Base-by-base conservation (phyloP, 2,888 invertebrate genomes). In the Andrena camellia region DNA sequence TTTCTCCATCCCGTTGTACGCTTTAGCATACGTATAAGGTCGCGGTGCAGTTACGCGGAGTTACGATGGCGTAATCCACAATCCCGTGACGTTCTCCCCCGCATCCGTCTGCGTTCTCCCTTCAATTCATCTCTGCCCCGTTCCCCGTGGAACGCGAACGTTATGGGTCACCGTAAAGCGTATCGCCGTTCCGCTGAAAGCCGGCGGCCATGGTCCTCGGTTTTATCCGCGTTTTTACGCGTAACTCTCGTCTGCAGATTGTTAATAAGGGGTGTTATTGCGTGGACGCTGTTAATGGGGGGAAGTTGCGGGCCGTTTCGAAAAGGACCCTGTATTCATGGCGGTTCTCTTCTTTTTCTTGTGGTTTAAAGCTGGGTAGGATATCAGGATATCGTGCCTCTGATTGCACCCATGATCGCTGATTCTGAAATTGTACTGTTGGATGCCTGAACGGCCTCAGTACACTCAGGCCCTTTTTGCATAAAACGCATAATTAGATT, bases 131-230 rank as follows among this genome's bases (percentile, higher is more conserved):
- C 81, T 70, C 78, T 1, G 33, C n/a, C 17, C 73, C 60, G 66
- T 62, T n/a, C 50, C 70, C 81, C 33, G 64, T 50, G 81, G 83
- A 59, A 78, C 84, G 86, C 86, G 86, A 88, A 89, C 87, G 86
- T 90, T 87, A 90, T 86, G 86, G 88, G 88, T 86, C 85, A 85
- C 85, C 90, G 88, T 90, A 90, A 90, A 90, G 83, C 90, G 89
- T 88, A 89, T 90, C 90, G 88, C 87, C 83, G 81, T 90, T 89
- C 82, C 87, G 87, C 72, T 79, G 83, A 86, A 87, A 78, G 85
- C 85, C 78, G 67, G n/a, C 31, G 26, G 33, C n/a, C 63, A 23
- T 10, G 57, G 17, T 57, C 62, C 29, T 10, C 20, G 26, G 23
- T 31, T 70, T 60, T 33, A 50, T 42, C 48, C 57, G 59, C 50